Evolutionary conservation across 2,888 invertebrate genomes (phyloP), one percentile per base, ranked within the genome.

Genomic region (Euzophera pinguis): DNA sequence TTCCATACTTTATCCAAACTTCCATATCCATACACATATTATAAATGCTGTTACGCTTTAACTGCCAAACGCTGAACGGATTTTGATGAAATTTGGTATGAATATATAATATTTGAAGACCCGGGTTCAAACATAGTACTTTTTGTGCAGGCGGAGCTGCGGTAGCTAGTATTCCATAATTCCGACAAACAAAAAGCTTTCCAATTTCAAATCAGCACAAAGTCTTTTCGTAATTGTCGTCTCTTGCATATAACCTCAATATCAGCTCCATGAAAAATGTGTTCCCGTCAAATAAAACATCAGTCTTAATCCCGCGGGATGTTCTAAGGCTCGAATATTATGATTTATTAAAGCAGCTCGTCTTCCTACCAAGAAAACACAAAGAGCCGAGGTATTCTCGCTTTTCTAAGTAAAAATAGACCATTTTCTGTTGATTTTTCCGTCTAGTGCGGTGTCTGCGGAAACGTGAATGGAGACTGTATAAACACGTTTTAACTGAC

Each of bases 271-370:
- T 56, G 61, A 59, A 69, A 69, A 70, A 73, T 67, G 68, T 64
- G 62, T 65, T 64, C 62, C 60, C 67, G 73, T 75, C 75, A 73
- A 75, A 75, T 75, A 76, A 75, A 77, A 73, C 73, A 73, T 75
- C 75, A 71, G 58, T 63, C 67, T 62, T 72, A 74, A 73, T 74
- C 73, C 73, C 72, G 66, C 71, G 66, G 58, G 54, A 47, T 59
- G 64, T 61, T 58, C 55, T 50, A 56, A 53, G 60, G 59, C 59
- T 59, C 16, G 60, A 62, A 67, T 66, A 73, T 74, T 71, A 76
- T 78, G 76, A 78, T 79, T 79, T 79, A 76, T 78, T 74, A 73
- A 75, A 62, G 50, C 42, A 45, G 32, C 45, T n/a, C 9, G 32
- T 32, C 45, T 8, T 9, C 13, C 13, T 43, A 43, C n/a, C n/a